phyloP scores from a whole-genome alignment of 2,797 vertebrate species.

The Pogoniulus pusillus region DNA sequence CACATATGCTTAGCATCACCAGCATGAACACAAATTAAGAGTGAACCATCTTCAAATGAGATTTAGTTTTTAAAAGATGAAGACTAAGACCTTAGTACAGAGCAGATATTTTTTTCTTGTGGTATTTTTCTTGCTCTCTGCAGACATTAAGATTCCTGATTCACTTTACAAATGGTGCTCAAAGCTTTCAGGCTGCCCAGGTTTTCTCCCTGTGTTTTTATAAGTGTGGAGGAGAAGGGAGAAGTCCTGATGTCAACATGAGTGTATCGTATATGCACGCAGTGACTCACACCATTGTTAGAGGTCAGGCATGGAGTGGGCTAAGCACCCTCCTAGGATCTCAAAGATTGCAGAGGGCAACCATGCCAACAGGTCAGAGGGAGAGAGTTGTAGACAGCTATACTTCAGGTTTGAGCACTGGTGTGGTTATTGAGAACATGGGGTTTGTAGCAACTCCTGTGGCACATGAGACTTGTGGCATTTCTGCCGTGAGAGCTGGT shows the following conservation, averaged over 20 bases:
- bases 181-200: neutral
- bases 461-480: rapidly evolving
- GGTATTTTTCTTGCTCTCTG: neutral
- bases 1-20: neutral
- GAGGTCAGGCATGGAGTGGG: neutral
- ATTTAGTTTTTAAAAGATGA: neutral
- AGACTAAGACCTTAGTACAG: neutral
- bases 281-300: neutral
- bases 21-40: neutral
- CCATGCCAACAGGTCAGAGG: neutral
- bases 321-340: neutral
- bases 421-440: neutral
- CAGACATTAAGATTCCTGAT: neutral
- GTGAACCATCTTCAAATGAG: neutral
- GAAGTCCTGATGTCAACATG: neutral
- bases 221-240: neutral
- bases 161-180: neutral
- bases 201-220: neutral
- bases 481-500: neutral
- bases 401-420: neutral
- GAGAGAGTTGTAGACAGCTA: neutral
- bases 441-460: neutral
- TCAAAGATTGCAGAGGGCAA: neutral
- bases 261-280: rapidly evolving
- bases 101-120: neutral